phyloP scores from a whole-genome alignment of 2,797 vertebrate genomes.

The Cuniculus paca region DNA sequence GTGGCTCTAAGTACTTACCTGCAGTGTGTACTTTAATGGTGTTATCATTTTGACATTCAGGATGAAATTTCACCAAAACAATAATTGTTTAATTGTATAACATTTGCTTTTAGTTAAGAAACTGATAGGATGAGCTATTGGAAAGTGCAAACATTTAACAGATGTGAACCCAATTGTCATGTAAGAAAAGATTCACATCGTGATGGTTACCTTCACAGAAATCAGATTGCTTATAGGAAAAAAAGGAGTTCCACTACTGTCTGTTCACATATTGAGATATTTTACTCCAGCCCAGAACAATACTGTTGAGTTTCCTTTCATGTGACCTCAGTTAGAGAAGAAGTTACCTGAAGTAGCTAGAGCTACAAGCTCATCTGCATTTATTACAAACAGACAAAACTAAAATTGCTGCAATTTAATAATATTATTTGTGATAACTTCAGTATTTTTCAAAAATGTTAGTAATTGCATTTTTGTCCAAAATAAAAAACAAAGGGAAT shows the following conservation, averaged over 20 bases:
- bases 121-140: not conserved
- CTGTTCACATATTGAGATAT: not conserved
- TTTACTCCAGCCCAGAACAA: not conserved
- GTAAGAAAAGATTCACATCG: not conserved
- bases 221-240: not conserved
- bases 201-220: not conserved
- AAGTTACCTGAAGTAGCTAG: not conserved
- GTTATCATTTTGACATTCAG: not conserved
- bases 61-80: constrained; percentile 12
- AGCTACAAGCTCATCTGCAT: not conserved
- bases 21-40: not conserved
- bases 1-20: not conserved
- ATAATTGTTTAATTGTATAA: not conserved
- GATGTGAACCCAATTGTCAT: not conserved
- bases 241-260: not conserved
- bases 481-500: not conserved
- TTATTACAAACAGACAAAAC: not conserved
- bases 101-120: not conserved
- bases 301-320: not conserved
- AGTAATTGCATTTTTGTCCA: not conserved
- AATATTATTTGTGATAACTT: not conserved
- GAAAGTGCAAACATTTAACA: not conserved
- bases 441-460: not conserved
- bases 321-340: not conserved
- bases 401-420: not conserved